Conservation (phyloP, 1,140 invertebrate species). For the Lithobius niger region DNA sequence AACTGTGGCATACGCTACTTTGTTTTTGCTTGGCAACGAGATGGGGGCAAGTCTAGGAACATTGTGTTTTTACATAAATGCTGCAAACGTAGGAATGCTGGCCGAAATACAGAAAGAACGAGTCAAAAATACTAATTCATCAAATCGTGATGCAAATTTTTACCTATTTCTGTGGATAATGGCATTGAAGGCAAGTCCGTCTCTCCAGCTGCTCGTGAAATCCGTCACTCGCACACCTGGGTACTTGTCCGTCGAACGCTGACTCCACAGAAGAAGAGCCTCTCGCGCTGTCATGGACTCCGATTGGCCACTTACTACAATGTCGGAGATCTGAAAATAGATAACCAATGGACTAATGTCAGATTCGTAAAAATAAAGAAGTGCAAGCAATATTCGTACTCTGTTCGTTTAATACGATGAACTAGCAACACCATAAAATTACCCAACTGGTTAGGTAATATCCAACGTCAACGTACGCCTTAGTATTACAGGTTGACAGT, state of each 20-base stretch:
- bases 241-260: slow-evolving; percentile 87
- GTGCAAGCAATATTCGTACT: too few species aligned
- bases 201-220: slow-evolving; percentile 93
- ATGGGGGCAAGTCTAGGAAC: too few species aligned
- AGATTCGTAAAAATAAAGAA: too few species aligned
- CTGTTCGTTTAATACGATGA: too few species aligned
- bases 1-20: too few species aligned
- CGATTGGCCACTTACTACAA: slow-evolving; percentile 81
- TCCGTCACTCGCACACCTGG: slow-evolving; percentile 88
- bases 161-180: slow-evolving; percentile 90
- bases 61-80: not conserved
- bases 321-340: slow-evolving; percentile 84
- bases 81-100: not conserved
- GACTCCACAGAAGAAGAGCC: slow-evolving; percentile 88
- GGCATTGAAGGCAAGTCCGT: slow-evolving; percentile 96
- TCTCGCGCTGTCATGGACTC: slow-evolving; percentile 88
- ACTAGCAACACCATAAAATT: too few species aligned
- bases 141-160: not conserved
- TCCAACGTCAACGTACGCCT: too few species aligned
- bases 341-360: too few species aligned
- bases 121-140: not conserved
- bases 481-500: too few species aligned
- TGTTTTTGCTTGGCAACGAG: too few species aligned
- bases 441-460: too few species aligned
- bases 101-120: not conserved